Conservation (phyloP, 2,888 invertebrate species). For the Volucella inanis region DNA sequence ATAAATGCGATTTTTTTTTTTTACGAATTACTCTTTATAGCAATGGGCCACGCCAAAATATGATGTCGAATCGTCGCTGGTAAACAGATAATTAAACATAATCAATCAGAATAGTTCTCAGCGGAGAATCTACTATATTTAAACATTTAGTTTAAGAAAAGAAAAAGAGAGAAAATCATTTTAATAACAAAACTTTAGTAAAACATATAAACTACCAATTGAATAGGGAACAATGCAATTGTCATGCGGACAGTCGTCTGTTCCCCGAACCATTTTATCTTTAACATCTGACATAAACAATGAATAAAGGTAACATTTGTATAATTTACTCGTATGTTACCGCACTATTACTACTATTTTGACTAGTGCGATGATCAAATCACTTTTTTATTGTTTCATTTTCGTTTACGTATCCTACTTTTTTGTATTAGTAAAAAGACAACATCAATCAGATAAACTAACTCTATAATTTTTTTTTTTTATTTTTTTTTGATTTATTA, state of each 20-base stretch:
- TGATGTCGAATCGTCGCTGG: slow-evolving; percentile 82
- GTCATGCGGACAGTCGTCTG: slow-evolving; percentile 60
- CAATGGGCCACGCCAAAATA: slow-evolving; percentile 81
- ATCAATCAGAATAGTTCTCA: slow-evolving; percentile 60
- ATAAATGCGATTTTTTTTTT: slow-evolving; percentile 68
- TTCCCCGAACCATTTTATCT: slow-evolving; percentile 10
- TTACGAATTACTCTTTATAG: slow-evolving; percentile 78
- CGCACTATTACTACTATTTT: not conserved
- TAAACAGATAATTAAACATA: slow-evolving; percentile 75
- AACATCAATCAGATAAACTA: slow-evolving; percentile 17
- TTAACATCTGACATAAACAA: slow-evolving; percentile 22
- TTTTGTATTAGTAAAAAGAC: slow-evolving; percentile 10
- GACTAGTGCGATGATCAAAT: not conserved
- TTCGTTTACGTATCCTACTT: not conserved
- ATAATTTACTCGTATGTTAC: slow-evolving; percentile 40
- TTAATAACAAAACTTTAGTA: slow-evolving; percentile 49
- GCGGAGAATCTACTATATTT: slow-evolving; percentile 43
- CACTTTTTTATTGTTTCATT: slow-evolving; percentile 2
- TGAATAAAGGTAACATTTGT: slow-evolving; percentile 44
- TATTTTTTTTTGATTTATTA: not conserved
- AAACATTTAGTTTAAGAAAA: slow-evolving; percentile 38
- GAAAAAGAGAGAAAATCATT: slow-evolving; percentile 52
- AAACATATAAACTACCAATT: slow-evolving; percentile 40
- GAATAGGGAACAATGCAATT: slow-evolving; percentile 38
- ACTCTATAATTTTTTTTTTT: slow-evolving; percentile 24